These are phyloP conservation scores for Rhynchomys soricoides DNA, from an alignment of 2,113 vertebrate genomes.

Conservation along the genomic window DNA sequence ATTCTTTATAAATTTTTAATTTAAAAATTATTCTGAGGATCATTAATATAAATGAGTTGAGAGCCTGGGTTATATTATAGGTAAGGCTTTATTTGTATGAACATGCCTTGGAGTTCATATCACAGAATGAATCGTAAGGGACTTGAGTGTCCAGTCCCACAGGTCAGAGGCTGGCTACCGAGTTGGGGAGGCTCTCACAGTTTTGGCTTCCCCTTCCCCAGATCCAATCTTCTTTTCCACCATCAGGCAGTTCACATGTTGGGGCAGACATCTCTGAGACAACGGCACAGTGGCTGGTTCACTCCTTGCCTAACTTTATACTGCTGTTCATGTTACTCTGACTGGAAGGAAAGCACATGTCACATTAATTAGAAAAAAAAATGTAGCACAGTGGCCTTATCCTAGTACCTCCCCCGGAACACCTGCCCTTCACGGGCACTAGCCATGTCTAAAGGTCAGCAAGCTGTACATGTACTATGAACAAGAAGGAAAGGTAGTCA, in stretches of 20 bases:
- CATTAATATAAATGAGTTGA: not conserved
- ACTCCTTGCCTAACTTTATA: not conserved
- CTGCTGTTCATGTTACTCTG: not conserved
- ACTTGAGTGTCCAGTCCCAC: not conserved
- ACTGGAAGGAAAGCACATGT: not conserved
- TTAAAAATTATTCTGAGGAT: not conserved
- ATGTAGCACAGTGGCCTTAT: not conserved
- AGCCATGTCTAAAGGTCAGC: not conserved
- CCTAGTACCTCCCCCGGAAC: not conserved
- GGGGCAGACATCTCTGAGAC: not conserved
- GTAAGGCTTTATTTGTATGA: not conserved
- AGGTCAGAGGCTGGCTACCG: not conserved
- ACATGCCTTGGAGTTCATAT: not conserved
- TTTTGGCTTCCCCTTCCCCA: not conserved
- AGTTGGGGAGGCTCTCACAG: not conserved
- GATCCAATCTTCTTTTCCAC: not conserved
- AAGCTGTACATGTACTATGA: constrained; percentile 89
- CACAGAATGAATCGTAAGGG: not conserved
- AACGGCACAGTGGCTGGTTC: not conserved
- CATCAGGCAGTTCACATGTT: not conserved
- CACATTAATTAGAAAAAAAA: not conserved
- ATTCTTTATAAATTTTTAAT: not conserved
- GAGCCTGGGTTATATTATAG: not conserved
- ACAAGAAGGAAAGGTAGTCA: not conserved
- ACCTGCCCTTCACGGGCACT: not conserved